Percentiles rank a stretch among this genome's conserved stretches.
Evolutionary conservation across 2,797 vertebrate genomes (phyloP).

Genomic region (Scolopax bukidnonensis): DNA sequence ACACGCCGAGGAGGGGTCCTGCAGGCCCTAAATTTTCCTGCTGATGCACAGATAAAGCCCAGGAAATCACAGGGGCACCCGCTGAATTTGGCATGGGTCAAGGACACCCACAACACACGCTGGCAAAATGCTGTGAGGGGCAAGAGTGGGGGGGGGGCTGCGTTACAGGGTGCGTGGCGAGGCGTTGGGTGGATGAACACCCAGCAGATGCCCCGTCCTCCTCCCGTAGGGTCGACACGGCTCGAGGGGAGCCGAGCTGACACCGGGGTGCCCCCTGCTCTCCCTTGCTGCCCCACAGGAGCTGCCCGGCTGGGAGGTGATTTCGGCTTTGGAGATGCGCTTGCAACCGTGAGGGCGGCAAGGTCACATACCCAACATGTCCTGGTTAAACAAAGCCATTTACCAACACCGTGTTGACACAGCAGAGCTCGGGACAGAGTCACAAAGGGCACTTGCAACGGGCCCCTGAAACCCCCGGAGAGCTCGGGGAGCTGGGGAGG

Average conservation of each 20-base stretch:
- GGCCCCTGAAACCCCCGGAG: neutral
- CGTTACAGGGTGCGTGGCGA: accelerated
- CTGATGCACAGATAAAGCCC: neutral
- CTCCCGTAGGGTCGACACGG: accelerated
- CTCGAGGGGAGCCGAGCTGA: neutral
- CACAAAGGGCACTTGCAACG: constrained; percentile 67
- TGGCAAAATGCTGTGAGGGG: accelerated
- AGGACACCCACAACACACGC: neutral
- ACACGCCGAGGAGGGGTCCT: neutral
- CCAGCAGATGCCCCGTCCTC: neutral
- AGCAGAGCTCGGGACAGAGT: constrained; percentile 66
- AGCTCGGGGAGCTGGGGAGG: neutral
- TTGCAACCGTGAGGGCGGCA: constrained; percentile 3
- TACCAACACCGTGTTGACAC: constrained; percentile 71
- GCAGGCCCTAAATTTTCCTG: constrained; percentile 21
- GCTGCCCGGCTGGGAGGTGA: neutral
- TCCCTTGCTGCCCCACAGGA: neutral
- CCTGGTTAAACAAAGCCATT: constrained; percentile 70
- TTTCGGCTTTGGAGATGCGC: constrained; percentile 40
- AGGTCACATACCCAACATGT: constrained; percentile 67
- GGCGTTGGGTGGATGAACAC: accelerated
- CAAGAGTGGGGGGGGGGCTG: accelerated
- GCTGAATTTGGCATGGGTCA: neutral
- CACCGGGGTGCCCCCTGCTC: accelerated
- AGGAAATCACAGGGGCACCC: neutral